Percentiles rank a stretch among this genome's conserved stretches.
Conservation (phyloP, 2,797 vertebrate species). For the Parauchenoglanis ngamensis region DNA sequence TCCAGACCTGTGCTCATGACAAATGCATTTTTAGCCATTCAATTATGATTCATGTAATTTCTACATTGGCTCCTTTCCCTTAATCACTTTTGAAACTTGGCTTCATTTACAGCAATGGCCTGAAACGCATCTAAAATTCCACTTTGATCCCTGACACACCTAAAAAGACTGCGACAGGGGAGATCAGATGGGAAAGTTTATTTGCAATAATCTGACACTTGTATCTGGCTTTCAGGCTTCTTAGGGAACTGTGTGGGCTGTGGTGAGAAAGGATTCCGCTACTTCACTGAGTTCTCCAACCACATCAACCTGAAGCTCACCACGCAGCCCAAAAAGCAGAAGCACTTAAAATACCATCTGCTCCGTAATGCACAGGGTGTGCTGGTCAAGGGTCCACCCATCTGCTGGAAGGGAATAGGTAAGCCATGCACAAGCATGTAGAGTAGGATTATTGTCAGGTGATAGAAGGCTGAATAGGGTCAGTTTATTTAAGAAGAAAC, state of each 20-base stretch:
- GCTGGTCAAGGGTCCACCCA: constrained; percentile 85
- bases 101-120: neutral
- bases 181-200: neutral
- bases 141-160: neutral
- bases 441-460: neutral
- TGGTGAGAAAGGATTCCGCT: constrained; percentile 95
- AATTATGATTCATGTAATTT: constrained; percentile 49
- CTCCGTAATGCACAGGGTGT: constrained; percentile 86
- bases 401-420: constrained; percentile 94
- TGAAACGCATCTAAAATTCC: neutral
- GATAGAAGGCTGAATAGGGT: neutral
- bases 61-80: constrained; percentile 2
- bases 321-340: constrained; percentile 98
- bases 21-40: constrained; percentile 47
- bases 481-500: neutral
- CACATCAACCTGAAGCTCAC: constrained; percentile 97
- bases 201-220: neutral
- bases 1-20: constrained; percentile 29
- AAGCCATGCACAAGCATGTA: constrained; percentile 42
- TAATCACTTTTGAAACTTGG: constrained; percentile 58
- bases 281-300: constrained; percentile 97
- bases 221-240: constrained; percentile 79
- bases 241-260: constrained; percentile 96
- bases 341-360: constrained; percentile 94
- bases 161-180: neutral